Percentiles rank a stretch among this genome's conserved stretches.
These are phyloP conservation scores for Halictus rubicundus DNA, from an alignment of 1,140 invertebrate species.

Conservation along the genomic window DNA sequence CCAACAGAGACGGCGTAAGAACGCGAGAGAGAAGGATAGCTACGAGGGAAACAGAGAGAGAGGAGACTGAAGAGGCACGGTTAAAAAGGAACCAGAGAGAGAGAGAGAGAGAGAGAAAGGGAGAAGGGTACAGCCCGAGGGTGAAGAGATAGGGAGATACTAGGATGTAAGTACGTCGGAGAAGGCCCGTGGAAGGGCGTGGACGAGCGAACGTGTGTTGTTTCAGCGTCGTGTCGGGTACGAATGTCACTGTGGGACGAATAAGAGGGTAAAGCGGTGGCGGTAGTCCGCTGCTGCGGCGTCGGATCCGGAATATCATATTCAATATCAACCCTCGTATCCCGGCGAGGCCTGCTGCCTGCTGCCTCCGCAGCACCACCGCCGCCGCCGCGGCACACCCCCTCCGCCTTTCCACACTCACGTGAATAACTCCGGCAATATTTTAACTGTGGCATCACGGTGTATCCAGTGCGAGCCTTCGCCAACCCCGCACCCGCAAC, in stretches of 20 bases:
- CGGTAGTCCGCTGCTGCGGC: conserved; percentile 62
- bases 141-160: conserved; percentile 18
- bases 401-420: conserved; percentile 61
- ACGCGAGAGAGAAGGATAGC: not conserved
- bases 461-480: conserved; percentile 34
- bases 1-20: no score
- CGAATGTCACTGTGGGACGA: conserved; percentile 58
- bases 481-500: not conserved
- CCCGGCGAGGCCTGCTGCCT: conserved; percentile 34
- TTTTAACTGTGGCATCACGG: conserved; percentile 68
- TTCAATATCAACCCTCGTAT: conserved; percentile 72
- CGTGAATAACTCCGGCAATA: conserved; percentile 72
- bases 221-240: conserved; percentile 36
- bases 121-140: not conserved
- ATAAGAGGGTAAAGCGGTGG: conserved; percentile 68
- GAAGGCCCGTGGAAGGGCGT: conserved; percentile 36
- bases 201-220: conserved; percentile 44
- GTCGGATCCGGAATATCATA: conserved; percentile 73
- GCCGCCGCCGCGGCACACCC: conserved; percentile 15
- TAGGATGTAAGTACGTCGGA: conserved; percentile 33
- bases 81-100: conserved; percentile 1
- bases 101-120: conserved; percentile 1
- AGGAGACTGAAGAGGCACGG: no score
- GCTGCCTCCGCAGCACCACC: conserved; percentile 25
- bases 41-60: not conserved